Conservation (phyloP, 1,140 invertebrate species). For the Cherax destructor region DNA sequence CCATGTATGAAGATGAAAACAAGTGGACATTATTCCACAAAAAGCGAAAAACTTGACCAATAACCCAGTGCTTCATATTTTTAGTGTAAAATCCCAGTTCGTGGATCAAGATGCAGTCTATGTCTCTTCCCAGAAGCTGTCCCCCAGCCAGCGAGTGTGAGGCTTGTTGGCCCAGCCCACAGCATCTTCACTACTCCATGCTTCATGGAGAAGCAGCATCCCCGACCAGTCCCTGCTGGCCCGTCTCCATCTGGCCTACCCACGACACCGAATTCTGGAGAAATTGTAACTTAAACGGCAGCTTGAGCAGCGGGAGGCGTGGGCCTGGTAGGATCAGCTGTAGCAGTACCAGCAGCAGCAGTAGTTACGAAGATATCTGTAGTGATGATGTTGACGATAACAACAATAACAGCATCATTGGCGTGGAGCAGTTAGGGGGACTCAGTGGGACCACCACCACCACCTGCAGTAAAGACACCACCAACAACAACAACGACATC, state of each 20-base stretch:
- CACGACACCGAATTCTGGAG: constrained; percentile 9
- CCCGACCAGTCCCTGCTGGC: background rate
- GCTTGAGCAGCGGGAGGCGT: background rate
- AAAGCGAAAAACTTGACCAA: constrained; percentile 50
- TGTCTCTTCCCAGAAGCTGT: background rate
- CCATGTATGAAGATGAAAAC: constrained; percentile 34
- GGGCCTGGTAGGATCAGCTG: constrained; percentile 26
- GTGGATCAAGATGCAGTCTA: constrained; percentile 20
- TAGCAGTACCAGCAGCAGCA: constrained; percentile 32
- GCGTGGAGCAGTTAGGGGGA: background rate
- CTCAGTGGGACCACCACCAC: background rate
- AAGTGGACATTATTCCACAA: constrained; percentile 37
- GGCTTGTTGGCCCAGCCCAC: background rate
- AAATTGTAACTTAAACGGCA: background rate
- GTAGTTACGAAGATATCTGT: constrained; percentile 23
- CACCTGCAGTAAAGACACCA: background rate
- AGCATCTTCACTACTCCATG: background rate
- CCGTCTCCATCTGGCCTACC: background rate
- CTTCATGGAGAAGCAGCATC: background rate
- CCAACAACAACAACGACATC: constrained; percentile 1
- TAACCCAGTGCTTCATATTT: background rate
- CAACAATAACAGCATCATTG: background rate
- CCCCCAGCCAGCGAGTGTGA: background rate
- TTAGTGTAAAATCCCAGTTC: constrained; percentile 10
- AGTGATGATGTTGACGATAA: constrained; percentile 6